Percentiles rank a stretch among this genome's conserved stretches.
Evolutionary conservation across 2,888 invertebrate species (phyloP).

Genomic region (Panzeria rudis): DNA sequence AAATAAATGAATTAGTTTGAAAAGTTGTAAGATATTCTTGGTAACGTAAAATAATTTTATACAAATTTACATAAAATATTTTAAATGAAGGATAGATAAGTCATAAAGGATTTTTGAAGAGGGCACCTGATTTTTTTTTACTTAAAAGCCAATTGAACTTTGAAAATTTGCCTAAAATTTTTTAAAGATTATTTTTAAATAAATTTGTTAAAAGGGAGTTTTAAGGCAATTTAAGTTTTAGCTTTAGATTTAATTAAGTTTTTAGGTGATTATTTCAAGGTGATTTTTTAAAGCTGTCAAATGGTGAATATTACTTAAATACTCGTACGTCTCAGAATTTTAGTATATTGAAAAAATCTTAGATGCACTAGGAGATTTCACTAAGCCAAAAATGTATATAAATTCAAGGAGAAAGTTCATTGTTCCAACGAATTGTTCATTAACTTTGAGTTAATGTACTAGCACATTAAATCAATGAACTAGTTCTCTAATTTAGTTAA

Average conservation of each 20-base stretch:
- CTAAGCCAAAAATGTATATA: too few species aligned
- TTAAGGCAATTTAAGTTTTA: neutral
- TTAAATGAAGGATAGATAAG: neutral
- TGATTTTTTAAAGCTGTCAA: neutral
- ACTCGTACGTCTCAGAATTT: too few species aligned
- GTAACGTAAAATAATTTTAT: neutral
- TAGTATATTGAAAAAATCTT: too few species aligned
- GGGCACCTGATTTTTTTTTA: neutral
- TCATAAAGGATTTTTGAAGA: neutral
- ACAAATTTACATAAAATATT: slow-evolving; percentile 21
- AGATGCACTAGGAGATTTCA: too few species aligned
- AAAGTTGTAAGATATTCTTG: slow-evolving; percentile 17
- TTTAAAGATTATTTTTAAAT: neutral
- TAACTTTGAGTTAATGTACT: too few species aligned
- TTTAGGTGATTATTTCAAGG: too few species aligned
- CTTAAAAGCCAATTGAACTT: neutral
- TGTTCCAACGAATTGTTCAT: too few species aligned
- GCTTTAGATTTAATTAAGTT: neutral
- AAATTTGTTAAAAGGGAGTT: neutral
- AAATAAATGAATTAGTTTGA: slow-evolving; percentile 18
- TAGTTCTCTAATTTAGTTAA: too few species aligned
- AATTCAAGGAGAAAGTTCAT: too few species aligned
- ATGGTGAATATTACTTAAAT: slow-evolving; percentile 6
- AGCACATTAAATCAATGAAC: too few species aligned
- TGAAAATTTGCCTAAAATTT: too few species aligned